Evolutionary conservation across 2,797 vertebrate genomes (phyloP).

Genomic region (Phoxinus dragarum): DNA sequence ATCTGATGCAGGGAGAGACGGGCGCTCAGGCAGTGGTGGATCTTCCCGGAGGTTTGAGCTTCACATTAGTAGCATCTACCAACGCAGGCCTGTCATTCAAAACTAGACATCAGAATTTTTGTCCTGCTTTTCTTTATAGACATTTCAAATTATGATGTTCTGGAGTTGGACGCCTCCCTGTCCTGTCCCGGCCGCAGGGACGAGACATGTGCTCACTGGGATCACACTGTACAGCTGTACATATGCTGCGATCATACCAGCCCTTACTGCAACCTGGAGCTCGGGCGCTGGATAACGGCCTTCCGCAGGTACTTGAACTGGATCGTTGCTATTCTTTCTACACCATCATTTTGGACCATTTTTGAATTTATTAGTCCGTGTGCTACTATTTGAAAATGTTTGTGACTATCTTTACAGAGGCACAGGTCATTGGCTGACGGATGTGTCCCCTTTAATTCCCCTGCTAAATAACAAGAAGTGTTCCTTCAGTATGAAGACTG

Average conservation of each 20-base stretch:
- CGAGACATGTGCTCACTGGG: constrained; percentile 79
- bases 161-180: constrained; percentile 79
- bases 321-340: not conserved
- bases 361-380: not conserved
- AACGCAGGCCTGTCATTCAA: not conserved
- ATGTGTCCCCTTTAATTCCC: constrained; percentile 79
- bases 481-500: constrained; percentile 79
- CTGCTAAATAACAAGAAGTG: constrained; percentile 74
- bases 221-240: constrained; percentile 82
- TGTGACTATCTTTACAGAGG: constrained; percentile 68
- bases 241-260: constrained; percentile 75
- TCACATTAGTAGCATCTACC: not conserved
- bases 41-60: constrained; percentile 70
- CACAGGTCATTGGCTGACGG: constrained; percentile 78
- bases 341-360: not conserved
- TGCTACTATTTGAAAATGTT: not conserved
- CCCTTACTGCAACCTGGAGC: constrained; percentile 73
- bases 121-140: constrained; percentile 58
- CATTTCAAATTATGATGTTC: constrained; percentile 61
- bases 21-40: constrained; percentile 74
- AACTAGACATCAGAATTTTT: not conserved
- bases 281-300: constrained; percentile 83
- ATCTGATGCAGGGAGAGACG: constrained; percentile 76
- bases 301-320: constrained; percentile 76
- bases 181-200: constrained; percentile 79